phyloP scores from a whole-genome alignment of 1,140 invertebrate genomes.

The Mylabris phalerata region DNA sequence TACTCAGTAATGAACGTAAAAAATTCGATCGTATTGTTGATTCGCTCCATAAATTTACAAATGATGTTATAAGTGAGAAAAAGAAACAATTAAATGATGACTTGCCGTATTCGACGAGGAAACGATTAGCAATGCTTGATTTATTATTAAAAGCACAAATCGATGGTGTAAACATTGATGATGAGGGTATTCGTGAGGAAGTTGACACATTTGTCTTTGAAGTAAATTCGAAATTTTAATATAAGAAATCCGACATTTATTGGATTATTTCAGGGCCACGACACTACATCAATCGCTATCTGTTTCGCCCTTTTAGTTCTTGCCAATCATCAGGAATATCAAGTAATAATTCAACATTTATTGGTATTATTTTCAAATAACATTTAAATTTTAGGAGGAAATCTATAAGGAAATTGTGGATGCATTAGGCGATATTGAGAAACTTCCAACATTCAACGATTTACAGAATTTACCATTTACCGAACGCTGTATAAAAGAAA shows the following conservation, averaged over 20 bases:
- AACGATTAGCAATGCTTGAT: conserved; percentile 71
- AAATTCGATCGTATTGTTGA: conserved; percentile 46
- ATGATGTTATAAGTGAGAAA: conserved; percentile 39
- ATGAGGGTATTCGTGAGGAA: conserved; percentile 70
- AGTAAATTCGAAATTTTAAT: conserved; percentile 8
- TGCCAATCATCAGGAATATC: conserved; percentile 34
- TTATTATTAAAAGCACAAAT: conserved; percentile 58
- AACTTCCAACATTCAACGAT: conserved; percentile 50
- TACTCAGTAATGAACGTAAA: conserved; percentile 42
- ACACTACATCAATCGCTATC: conserved; percentile 40
- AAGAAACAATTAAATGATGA: background rate
- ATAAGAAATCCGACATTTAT: too few species aligned
- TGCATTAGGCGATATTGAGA: conserved; percentile 47
- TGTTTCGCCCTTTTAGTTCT: conserved; percentile 39
- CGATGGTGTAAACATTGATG: conserved; percentile 45
- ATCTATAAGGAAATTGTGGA: conserved; percentile 51
- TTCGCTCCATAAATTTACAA: conserved; percentile 54
- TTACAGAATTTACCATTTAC: conserved; percentile 56
- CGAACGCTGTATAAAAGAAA: conserved; percentile 58
- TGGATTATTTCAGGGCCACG: conserved; percentile 30
- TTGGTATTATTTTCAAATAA: background rate
- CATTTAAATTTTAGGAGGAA: background rate
- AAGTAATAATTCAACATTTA: conserved; percentile 17
- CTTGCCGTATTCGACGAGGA: conserved; percentile 36
- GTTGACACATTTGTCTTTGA: conserved; percentile 79